Conservation (phyloP, 1,140 invertebrate genomes). For the Drosophila kurseongensis region DNA sequence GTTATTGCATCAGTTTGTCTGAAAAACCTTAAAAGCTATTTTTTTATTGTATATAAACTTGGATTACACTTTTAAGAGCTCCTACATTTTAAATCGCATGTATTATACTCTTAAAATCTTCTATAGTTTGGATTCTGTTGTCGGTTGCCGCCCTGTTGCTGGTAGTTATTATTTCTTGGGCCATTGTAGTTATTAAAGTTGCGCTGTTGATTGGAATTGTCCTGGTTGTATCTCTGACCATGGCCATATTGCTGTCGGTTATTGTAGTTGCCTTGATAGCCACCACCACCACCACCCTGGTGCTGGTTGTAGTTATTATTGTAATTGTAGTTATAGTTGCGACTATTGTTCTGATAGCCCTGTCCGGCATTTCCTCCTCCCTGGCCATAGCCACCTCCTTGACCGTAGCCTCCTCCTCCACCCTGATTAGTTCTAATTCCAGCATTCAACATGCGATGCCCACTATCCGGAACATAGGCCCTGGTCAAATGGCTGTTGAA, state of each 20-base stretch:
- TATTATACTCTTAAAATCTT: slow-evolving; percentile 45
- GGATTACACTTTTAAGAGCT: slow-evolving; percentile 1
- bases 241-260: slow-evolving; percentile 41
- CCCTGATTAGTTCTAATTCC: slow-evolving; percentile 33
- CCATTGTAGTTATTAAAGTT: slow-evolving; percentile 58
- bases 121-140: slow-evolving; percentile 54
- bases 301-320: slow-evolving; percentile 38
- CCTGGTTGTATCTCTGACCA: slow-evolving; percentile 40
- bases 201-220: slow-evolving; percentile 34
- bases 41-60: slow-evolving; percentile 1
- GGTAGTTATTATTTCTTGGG: slow-evolving; percentile 32
- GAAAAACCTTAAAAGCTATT: not conserved
- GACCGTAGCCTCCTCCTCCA: slow-evolving; percentile 17
- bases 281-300: slow-evolving; percentile 9
- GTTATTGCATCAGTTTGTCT: not conserved
- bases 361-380: slow-evolving; percentile 18
- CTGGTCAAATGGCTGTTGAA: slow-evolving; percentile 32
- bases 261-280: slow-evolving; percentile 36
- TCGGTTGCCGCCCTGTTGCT: slow-evolving; percentile 38
- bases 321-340: slow-evolving; percentile 39
- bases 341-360: slow-evolving; percentile 40
- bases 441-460: slow-evolving; percentile 42
- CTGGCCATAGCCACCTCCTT: slow-evolving; percentile 22
- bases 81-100: slow-evolving; percentile 2
- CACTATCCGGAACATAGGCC: slow-evolving; percentile 38